Base-by-base conservation (phyloP, 2,113 vertebrate genomes). In the Sinocyclocheilus anophthalmus region DNA sequence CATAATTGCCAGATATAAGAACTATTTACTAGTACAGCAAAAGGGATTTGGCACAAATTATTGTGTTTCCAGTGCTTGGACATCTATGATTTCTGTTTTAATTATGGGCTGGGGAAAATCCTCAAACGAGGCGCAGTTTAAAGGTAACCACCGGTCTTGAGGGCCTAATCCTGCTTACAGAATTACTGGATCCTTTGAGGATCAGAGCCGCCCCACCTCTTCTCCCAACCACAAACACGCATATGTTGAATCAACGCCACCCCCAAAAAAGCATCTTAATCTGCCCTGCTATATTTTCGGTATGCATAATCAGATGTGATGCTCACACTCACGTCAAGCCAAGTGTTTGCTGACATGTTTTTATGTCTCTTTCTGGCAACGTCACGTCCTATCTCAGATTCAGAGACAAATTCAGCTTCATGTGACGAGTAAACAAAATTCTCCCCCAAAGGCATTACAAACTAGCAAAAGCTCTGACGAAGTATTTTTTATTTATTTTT, bases 181-280 rank as follows among this genome's bases (percentile, higher is more conserved):
- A 26, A 24, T 70, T 67, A 59, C 45, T 69, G 45, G 42, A n/a
- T 73, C 63, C 26, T 63, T 79, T 45, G 33, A 76, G 70, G 70
- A 48, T 61, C 70, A 82, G 24, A 59, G 65, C 22, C 8, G 4
- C 22, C 16, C 61, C 12, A 12, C 26, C 73, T 61, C 86, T 50
- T 61, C 18, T 77, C 42, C 14, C 59, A 53, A 84, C 67, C 80
- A 83, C 85, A 81, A 26, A 33, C 42, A 10, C 37, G n/a, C 50
- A 22, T 39, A 75, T n/a, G 18, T 50, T 24, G 13, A 24, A 50
- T 13, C n/a, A 48, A 14, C 30, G 33, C 48, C 75, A 50, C 55
- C 55, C 39, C 67, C 2, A 24, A 70, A 55, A 70, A 53, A 8
- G 48, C 12, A n/a, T 67, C 1, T 67, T 85, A 84, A 81, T 85